Conservation (phyloP, 2,888 invertebrate species). For the Hirtodrosophila alboralis region DNA sequence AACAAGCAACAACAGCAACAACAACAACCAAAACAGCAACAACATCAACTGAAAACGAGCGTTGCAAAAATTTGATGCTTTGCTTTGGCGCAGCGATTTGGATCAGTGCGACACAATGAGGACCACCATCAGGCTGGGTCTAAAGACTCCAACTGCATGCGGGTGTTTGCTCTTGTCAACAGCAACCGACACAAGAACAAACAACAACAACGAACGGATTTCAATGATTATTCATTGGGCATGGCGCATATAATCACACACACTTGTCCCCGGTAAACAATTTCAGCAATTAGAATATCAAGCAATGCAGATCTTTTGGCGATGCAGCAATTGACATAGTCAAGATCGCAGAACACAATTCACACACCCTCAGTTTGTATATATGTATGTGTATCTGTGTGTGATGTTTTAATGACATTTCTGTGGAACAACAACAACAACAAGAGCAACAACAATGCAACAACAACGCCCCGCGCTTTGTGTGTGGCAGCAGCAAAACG, state of each 20-base stretch:
- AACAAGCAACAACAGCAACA: conserved; percentile 36
- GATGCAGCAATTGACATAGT: conserved; percentile 72
- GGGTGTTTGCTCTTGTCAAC: conserved; percentile 64
- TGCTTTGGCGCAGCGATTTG: conserved; percentile 61
- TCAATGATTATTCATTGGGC: conserved; percentile 77
- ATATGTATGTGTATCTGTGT: conserved; percentile 34
- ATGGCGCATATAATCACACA: conserved; percentile 68
- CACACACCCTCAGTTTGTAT: conserved; percentile 41
- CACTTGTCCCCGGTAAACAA: conserved; percentile 75
- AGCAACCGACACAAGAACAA: conserved; percentile 26
- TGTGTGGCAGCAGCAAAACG: conserved; percentile 61
- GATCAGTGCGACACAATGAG: conserved; percentile 77
- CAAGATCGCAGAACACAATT: conserved; percentile 56
- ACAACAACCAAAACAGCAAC: conserved; percentile 40
- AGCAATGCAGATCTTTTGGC: conserved; percentile 72
- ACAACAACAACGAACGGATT: conserved; percentile 50
- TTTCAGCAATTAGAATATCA: conserved; percentile 81
- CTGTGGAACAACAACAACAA: conserved; percentile 55
- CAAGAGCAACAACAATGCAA: conserved; percentile 22
- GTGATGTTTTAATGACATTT: conserved; percentile 75
- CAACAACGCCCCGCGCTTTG: conserved; percentile 54
- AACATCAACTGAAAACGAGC: conserved; percentile 69
- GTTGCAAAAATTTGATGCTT: conserved; percentile 75
- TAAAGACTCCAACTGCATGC: conserved; percentile 50
- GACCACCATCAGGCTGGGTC: conserved; percentile 69